Evolutionary conservation across 1,140 invertebrate genomes (phyloP), one percentile per base, ranked within the genome.

Genomic region (Leptinotarsa undecemlineata): DNA sequence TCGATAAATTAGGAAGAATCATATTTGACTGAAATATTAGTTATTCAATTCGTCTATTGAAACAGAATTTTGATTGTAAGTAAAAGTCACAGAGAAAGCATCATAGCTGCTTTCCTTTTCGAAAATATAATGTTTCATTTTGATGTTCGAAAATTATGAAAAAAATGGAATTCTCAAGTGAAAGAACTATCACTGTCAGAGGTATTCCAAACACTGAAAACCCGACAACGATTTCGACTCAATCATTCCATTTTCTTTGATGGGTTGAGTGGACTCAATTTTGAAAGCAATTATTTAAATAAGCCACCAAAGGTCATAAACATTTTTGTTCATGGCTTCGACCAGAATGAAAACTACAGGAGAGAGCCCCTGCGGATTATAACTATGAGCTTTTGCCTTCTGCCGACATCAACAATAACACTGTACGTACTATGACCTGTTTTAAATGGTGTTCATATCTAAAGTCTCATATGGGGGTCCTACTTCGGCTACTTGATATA

Each of bases 401-500:
- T 61, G 73, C 73, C 68, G 73, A 48, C 48, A 48, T n/a, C 23
- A 71, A 75, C 74, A 72, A 75, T 75, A 72, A 75, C 68, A 74
- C 73, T 70, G 63, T 68, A 75, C 72, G 51, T 19, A 72, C 60
- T 75, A 68, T 75, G 74, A 75, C 68, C 74, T 72, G 74, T 72
- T 75, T 75, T 68, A 72, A 68, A 72, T 72, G 64, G 68, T 68
- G 74, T 21, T 67, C 48, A 71, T 51, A 68, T 19, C 51, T 57
- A 17, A 19, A 15, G 15, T 15, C 51, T 17, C n/a, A 57, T 57
- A 60, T n/a, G 74, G 74, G 72, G 71, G 71, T 68, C 17, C 71
- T 57, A 47, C 73, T 64, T 67, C 64, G 71, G 73, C 75, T 76
- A 70, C 75, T 76, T 70, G 75, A 76, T 73, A 66, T 73, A 76